Percentiles rank a stretch among this genome's conserved stretches.
phyloP scores from a whole-genome alignment of 2,888 invertebrate species.

The Drosophila pseudotakahashii region DNA sequence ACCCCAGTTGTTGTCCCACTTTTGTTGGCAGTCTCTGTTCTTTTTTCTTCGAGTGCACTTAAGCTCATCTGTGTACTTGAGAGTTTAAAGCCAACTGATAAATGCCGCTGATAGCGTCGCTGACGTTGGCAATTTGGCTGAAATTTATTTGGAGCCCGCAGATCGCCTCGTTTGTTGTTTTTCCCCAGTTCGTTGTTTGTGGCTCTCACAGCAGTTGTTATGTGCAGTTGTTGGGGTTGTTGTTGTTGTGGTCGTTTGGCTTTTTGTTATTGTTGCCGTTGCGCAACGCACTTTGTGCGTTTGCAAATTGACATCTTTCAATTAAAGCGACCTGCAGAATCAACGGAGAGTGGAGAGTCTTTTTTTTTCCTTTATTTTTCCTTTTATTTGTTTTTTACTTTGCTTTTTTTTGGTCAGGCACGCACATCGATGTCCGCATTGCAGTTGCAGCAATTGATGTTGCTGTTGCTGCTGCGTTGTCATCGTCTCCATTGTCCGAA shows the following conservation, averaged over 20 bases:
- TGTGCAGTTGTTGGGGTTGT: constrained; percentile 11
- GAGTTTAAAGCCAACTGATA: constrained; percentile 60
- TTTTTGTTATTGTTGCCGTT: constrained; percentile 29
- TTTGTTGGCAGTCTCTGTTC: too few relatives aligned
- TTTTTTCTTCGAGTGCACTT: constrained; percentile 1
- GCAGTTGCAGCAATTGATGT: constrained; percentile 26
- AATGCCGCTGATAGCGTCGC: constrained; percentile 76
- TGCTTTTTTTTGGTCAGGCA: constrained; percentile 37
- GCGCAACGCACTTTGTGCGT: constrained; percentile 75
- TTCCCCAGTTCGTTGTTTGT: constrained; percentile 8
- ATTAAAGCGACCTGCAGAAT: constrained; percentile 64
- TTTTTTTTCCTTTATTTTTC: background rate
- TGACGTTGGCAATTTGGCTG: constrained; percentile 79
- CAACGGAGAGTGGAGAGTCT: constrained; percentile 7
- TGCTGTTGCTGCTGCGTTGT: constrained; percentile 18
- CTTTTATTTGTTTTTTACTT: background rate
- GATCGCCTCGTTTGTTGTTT: constrained; percentile 36
- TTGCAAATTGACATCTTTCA: constrained; percentile 79
- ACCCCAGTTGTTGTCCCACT: too few relatives aligned
- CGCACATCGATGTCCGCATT: constrained; percentile 56
- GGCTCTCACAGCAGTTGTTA: constrained; percentile 20
- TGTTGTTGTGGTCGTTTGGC: background rate
- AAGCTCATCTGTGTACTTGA: constrained; percentile 29
- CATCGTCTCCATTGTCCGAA: constrained; percentile 43
- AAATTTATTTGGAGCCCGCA: constrained; percentile 69